Evolutionary conservation across 2,797 vertebrate genomes (phyloP), one percentile per base, ranked within the genome.

Genomic region (Sebastes trivittatus): DNA sequence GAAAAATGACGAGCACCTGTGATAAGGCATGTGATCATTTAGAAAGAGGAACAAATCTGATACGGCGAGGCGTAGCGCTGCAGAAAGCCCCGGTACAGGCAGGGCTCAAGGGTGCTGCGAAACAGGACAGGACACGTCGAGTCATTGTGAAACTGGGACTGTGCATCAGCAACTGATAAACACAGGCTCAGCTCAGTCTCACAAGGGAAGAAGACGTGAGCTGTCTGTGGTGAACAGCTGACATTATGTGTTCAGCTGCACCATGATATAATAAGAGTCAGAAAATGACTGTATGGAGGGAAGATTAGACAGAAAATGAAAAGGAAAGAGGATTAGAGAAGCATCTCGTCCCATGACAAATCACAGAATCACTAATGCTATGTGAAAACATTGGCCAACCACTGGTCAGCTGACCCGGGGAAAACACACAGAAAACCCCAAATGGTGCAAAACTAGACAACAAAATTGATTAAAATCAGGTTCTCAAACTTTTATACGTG

Each of bases 121-220:
- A 77, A 81, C 82, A 86, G 78, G 78, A 77, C 1, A 5, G 59
- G 76, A 81, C 77, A 11, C 46, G 70, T 61, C 0, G 22, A 84
- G 73, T 86, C 82, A 88, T 81, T 83, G 72, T 81, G 86, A 90
- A 88, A 90, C 69, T 83, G 68, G 61, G 62, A 74, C 55, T 0
- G 52, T 42, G 52, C 59, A 32, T 75, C 36, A 49, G 36, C 34
- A 62, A 70, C 80, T 72, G 77, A 81, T 81, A 74, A 87, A 65
- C 75, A 71, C 27, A 20, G 32, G 7, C 55, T 27, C 25, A 75
- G 77, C 62, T 72, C 52, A 46, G 16, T 72, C 64, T 79, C 80
- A 80, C n/a, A 77, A 36, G 58, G 83, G 67, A 78, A 75, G 71
- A 54, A 75, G 71, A 46, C 4, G 70, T 7, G 2, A 70, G 56